phyloP scores from a whole-genome alignment of 1,140 invertebrate genomes.

The Aphis gossypii region DNA sequence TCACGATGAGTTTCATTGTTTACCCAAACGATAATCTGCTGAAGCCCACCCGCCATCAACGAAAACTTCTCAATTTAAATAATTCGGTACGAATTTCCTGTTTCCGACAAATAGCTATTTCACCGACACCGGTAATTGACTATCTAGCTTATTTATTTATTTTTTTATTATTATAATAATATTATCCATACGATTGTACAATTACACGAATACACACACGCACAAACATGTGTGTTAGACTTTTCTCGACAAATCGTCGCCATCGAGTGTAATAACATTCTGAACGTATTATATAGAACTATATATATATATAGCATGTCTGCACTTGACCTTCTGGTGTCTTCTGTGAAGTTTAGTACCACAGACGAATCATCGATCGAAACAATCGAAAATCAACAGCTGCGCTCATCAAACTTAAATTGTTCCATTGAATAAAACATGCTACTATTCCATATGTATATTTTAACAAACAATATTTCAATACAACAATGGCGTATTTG shows the following conservation, averaged over 20 bases:
- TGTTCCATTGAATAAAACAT: slow-evolving; percentile 37
- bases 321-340: slow-evolving; percentile 31
- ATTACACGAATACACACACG: neutral
- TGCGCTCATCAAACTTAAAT: slow-evolving; percentile 35
- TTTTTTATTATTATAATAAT: neutral
- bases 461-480: slow-evolving; percentile 37
- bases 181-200: neutral
- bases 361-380: slow-evolving; percentile 9
- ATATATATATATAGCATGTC: neutral
- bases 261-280: neutral
- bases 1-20: slow-evolving; percentile 30
- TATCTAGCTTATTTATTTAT: neutral
- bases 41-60: slow-evolving; percentile 25
- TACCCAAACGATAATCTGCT: slow-evolving; percentile 3
- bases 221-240: neutral
- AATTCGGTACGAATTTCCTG: slow-evolving; percentile 48
- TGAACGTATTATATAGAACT: neutral
- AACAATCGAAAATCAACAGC: slow-evolving; percentile 49
- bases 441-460: neutral
- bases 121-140: slow-evolving; percentile 40
- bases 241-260: neutral
- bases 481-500: slow-evolving; percentile 22
- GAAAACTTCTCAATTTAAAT: slow-evolving; percentile 46
- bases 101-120: slow-evolving; percentile 27
- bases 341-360: slow-evolving; percentile 23